Evolutionary conservation across 2,797 vertebrate genomes (phyloP), one percentile per base, ranked within the genome.

Genomic region (Hydrocynus forskahlii): DNA sequence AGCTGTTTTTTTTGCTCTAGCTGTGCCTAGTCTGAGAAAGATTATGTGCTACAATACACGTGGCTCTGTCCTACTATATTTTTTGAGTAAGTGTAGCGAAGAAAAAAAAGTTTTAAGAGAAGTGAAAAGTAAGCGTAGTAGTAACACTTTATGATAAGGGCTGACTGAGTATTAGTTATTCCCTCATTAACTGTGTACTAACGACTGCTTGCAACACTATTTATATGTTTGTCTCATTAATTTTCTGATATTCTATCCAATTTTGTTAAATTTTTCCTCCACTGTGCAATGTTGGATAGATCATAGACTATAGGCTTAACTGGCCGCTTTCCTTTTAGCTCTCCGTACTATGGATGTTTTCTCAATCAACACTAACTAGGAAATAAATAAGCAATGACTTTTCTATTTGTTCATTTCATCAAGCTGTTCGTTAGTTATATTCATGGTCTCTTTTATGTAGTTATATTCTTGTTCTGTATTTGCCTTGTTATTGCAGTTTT

Each of bases 21-120:
- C 64, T 62, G 62, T 73, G 29, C 19, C 21, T n/a, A n/a, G 78
- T n/a, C 52, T 59, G 72, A 68, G 40, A 75, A 75, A 59, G 25
- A 75, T 68, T n/a, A 35, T 19, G 14, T 55, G 60, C 35, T 80
- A 63, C 52, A 79, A 14, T 12, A 50, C 23, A 7, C 54, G 16
- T 10, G n/a, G 45, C 40, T 50, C 40, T 71, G 21, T n/a, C 16
- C 2, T 59, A 35, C 40, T 52, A 64, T 72, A 79, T 59, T 19
- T 76, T 14, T 67, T 50, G 45, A 16, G 62, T 52, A 25, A 54
- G 52, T 52, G 64, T 43, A 66, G 48, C n/a, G 40, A 73, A 59
- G 72, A 66, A 54, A 9, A 17, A 8, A 5, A 60, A 0, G 21
- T 29, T 29, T 55, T 68, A 63, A 54, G 63, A 77, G 75, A 66